A percentile compares a stretch with the other conserved stretches of the same genome.
These are phyloP conservation scores for Aphelinus atriplicis DNA, from an alignment of 1,140 invertebrate genomes.

Conservation along the genomic window DNA sequence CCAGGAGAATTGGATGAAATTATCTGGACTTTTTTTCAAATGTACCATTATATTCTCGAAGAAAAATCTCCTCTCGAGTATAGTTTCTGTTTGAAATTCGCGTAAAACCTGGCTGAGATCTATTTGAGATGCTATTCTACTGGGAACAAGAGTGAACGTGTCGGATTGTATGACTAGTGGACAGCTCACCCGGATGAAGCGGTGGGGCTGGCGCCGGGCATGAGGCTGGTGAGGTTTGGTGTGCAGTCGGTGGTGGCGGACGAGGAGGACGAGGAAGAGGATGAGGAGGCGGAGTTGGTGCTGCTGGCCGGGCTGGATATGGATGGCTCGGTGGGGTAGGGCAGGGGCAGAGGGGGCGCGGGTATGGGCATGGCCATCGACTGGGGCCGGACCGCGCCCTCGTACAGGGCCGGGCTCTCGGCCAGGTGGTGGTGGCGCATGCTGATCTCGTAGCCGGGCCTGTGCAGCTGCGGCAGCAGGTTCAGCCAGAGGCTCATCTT, in stretches of 20 bases:
- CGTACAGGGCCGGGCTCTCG: slow-evolving; percentile 75
- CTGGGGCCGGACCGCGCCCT: slow-evolving; percentile 77
- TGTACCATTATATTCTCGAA: too few species aligned
- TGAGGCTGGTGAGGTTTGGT: slow-evolving; percentile 61
- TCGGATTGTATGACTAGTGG: neutral
- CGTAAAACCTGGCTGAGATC: too few species aligned
- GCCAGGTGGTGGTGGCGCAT: slow-evolving; percentile 83
- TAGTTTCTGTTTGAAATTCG: too few species aligned
- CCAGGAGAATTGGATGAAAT: too few species aligned
- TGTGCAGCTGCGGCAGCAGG: slow-evolving; percentile 87
- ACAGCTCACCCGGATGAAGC: slow-evolving; percentile 7
- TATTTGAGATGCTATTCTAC: too few species aligned
- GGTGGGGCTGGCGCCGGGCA: slow-evolving; percentile 53
- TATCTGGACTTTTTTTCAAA: too few species aligned
- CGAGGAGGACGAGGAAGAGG: neutral
- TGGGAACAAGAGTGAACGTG: neutral
- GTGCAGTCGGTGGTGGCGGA: slow-evolving; percentile 61
- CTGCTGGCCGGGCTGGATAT: slow-evolving; percentile 44
- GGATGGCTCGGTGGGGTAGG: slow-evolving; percentile 64
- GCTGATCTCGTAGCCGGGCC: slow-evolving; percentile 78
- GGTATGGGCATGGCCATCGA: slow-evolving; percentile 71
- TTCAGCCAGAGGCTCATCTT: slow-evolving; percentile 94
- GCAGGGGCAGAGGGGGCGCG: slow-evolving; percentile 62
- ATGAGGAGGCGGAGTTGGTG: neutral
- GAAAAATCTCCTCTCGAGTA: too few species aligned